Evolutionary conservation across 2,888 invertebrate genomes (phyloP).

Genomic region (Tortricodes alternella): DNA sequence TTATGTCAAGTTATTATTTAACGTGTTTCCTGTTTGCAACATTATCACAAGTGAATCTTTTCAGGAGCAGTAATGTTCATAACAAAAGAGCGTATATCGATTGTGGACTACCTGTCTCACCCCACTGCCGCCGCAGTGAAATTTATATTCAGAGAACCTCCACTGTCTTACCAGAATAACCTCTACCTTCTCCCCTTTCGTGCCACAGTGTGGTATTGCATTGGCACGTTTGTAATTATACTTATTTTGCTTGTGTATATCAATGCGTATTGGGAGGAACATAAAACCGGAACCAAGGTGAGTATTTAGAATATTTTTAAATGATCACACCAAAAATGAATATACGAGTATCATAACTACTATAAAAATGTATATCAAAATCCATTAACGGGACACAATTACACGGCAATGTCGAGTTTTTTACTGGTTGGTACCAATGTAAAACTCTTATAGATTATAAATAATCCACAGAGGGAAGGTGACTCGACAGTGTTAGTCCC

Average conservation of each 20-base stretch:
- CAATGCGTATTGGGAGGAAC: slow-evolving; percentile 59
- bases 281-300: background rate
- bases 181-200: slow-evolving; percentile 85
- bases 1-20: too few relatives aligned
- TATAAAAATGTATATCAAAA: too few relatives aligned
- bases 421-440: too few relatives aligned
- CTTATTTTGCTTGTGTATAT: slow-evolving; percentile 50
- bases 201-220: slow-evolving; percentile 82
- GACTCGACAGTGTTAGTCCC: slow-evolving; percentile 51
- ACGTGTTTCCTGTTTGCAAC: too few relatives aligned
- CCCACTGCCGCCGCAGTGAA: slow-evolving; percentile 61
- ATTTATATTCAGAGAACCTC: slow-evolving; percentile 85
- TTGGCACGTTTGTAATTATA: slow-evolving; percentile 64
- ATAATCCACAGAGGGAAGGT: too few relatives aligned
- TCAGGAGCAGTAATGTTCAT: slow-evolving; percentile 57
- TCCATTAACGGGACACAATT: too few relatives aligned
- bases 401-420: too few relatives aligned
- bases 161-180: slow-evolving; percentile 85
- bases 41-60: too few relatives aligned
- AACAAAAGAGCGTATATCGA: slow-evolving; percentile 41
- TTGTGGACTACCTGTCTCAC: slow-evolving; percentile 72
- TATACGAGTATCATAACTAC: too few relatives aligned
- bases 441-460: too few relatives aligned
- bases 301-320: background rate
- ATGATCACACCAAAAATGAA: too few relatives aligned